Conservation (phyloP, 2,113 vertebrate species). For the Hirundichthys speculiger region DNA sequence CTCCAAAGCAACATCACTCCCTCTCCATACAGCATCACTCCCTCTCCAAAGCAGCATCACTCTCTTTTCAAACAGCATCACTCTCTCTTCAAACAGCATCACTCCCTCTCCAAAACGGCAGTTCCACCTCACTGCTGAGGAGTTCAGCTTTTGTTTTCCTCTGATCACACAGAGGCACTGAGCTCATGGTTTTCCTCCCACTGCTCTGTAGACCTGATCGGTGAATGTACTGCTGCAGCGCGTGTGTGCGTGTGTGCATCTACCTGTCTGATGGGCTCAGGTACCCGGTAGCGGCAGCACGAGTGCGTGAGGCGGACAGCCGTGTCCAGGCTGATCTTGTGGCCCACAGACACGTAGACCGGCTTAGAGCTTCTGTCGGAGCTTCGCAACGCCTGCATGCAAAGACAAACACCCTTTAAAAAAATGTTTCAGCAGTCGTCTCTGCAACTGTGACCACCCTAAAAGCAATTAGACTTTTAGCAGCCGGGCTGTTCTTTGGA, state of each 20-base stretch:
- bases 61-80: too few species aligned
- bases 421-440: too few species aligned
- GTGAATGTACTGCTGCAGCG: background rate
- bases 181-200: too few species aligned
- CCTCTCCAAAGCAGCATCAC: background rate
- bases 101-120: slow-evolving; percentile 1
- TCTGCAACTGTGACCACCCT: background rate
- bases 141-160: background rate
- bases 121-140: background rate
- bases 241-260: slow-evolving; percentile 12
- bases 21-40: background rate
- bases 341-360: slow-evolving; percentile 90
- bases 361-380: slow-evolving; percentile 84
- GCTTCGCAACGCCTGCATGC: slow-evolving; percentile 86
- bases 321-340: slow-evolving; percentile 85
- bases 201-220: background rate
- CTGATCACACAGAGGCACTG: too few species aligned
- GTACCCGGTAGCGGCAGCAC: slow-evolving; percentile 89
- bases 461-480: slow-evolving; percentile 10
- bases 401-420: slow-evolving; percentile 21
- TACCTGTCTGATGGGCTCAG: slow-evolving; percentile 95
- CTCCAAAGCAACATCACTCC: background rate
- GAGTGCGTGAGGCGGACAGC: slow-evolving; percentile 84
- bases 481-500: slow-evolving; percentile 15
- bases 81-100: background rate